Percentiles rank a stretch among this genome's conserved stretches.
phyloP scores from a whole-genome alignment of 2,113 vertebrate species.

The Otus sunia region DNA sequence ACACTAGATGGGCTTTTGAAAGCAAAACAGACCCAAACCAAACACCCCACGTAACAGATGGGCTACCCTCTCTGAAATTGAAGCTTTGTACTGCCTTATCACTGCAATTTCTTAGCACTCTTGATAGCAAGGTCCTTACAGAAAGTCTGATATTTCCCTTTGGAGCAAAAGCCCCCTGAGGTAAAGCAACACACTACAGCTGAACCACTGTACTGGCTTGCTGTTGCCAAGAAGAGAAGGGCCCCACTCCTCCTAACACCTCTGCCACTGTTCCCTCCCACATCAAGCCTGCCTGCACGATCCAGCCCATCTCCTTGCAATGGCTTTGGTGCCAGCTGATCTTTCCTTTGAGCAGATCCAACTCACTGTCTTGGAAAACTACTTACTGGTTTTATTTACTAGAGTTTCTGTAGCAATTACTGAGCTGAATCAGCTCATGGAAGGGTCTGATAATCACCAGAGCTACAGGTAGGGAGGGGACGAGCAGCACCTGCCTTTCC shows the following conservation, averaged over 20 bases:
- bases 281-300: not conserved
- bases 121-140: not conserved
- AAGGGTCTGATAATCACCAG: not conserved
- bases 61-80: not conserved
- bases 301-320: not conserved
- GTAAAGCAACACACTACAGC: not conserved
- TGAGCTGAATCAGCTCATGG: not conserved
- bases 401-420: not conserved
- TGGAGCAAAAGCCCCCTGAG: not conserved
- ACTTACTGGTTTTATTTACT: not conserved
- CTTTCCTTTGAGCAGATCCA: not conserved
- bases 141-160: not conserved
- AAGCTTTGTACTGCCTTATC: not conserved
- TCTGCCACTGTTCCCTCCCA: not conserved
- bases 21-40: not conserved
- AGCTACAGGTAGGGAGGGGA: not conserved
- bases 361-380: not conserved
- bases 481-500: not conserved
- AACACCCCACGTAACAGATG: fast-evolving
- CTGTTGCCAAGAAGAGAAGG: not conserved
- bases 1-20: not conserved
- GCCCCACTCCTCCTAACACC: not conserved
- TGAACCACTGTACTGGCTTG: not conserved
- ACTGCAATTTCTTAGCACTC: not conserved
- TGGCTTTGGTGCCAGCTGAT: not conserved